Conservation (phyloP, 2,113 vertebrate species). For the Aphelocoma coerulescens region DNA sequence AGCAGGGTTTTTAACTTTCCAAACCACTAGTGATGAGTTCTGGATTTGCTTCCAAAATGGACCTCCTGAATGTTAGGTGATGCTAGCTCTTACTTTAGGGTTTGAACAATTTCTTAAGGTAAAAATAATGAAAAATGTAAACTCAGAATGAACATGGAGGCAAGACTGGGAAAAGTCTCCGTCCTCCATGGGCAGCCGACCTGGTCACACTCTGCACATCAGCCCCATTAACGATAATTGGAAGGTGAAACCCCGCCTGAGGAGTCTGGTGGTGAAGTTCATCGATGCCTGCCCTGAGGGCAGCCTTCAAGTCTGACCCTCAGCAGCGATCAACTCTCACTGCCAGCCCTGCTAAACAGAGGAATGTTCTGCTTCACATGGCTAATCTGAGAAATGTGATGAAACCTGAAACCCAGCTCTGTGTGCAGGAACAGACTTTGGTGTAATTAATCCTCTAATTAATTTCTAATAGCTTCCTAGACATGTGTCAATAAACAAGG, state of each 20-base stretch:
- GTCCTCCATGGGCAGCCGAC: background rate
- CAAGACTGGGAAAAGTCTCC: background rate
- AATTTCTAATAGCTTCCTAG: conserved; percentile 32
- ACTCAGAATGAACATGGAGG: background rate
- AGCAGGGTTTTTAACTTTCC: background rate
- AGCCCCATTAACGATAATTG: background rate
- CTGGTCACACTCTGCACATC: background rate
- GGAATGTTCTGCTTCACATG: background rate
- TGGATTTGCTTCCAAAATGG: background rate
- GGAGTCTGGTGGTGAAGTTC: background rate
- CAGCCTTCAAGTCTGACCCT: background rate
- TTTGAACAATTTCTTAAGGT: background rate
- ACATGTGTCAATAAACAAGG: conserved; percentile 28
- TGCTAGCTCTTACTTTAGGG: background rate
- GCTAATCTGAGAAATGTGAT: background rate
- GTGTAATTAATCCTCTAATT: conserved; percentile 41
- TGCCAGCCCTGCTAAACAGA: background rate
- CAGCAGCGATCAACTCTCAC: background rate
- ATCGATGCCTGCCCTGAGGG: background rate
- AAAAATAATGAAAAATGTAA: background rate
- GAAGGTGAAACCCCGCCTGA: background rate
- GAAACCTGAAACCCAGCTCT: background rate
- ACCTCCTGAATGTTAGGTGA: background rate
- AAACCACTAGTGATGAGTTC: background rate
- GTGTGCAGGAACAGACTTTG: background rate